Base-by-base conservation (phyloP, 2,888 invertebrate species). In the Mythimna impura region DNA sequence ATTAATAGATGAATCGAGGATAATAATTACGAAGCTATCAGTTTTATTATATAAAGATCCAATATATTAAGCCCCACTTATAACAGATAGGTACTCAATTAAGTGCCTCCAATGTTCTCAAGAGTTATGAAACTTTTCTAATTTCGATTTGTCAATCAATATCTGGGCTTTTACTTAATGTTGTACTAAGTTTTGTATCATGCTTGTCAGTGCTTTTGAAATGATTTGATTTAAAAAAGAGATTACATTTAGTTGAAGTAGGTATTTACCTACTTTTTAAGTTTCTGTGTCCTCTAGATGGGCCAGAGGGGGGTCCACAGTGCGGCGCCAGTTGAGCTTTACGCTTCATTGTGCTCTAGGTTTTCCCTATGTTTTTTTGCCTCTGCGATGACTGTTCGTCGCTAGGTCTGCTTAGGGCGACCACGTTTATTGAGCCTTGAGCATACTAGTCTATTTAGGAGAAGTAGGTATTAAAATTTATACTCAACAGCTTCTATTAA, bases 121-220 rank as follows among this genome's bases (percentile, higher is more conserved):
- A 68, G 62, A 80, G 22, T 36, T 73, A 34, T 34, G n/a, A 68
- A 80, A 77, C 81, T 81, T 80, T 78, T 73, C 54, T 81, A 73
- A 80, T 80, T 73, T 73, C 65, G 57, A 76, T 77, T 72, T 72
- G 40, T 52, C 65, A 72, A 73, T 77, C 78, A 81, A 77, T 78
- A 81, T 77, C n/a, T 57, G 25, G 5, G 36, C 30, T 66, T 62
- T 57, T 77, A 61, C 47, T 30, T 73, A 55, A 66, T 73, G 14
- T 66, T 12, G 67, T 22, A 43, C 20, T 54, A 50, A 81, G 67
- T 80, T 47, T 73, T 62, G 54, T 66, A 36, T 64, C 34, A 30
- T 8, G 8, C 12, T 61, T 78, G 12, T 69, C 30, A 36, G 43
- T 20, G n/a, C 17, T 63, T 40, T n/a, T 2, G 9, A 36, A 43